Evolutionary conservation across 2,113 vertebrate species (phyloP).

Genomic region (Myotis brandtii): DNA sequence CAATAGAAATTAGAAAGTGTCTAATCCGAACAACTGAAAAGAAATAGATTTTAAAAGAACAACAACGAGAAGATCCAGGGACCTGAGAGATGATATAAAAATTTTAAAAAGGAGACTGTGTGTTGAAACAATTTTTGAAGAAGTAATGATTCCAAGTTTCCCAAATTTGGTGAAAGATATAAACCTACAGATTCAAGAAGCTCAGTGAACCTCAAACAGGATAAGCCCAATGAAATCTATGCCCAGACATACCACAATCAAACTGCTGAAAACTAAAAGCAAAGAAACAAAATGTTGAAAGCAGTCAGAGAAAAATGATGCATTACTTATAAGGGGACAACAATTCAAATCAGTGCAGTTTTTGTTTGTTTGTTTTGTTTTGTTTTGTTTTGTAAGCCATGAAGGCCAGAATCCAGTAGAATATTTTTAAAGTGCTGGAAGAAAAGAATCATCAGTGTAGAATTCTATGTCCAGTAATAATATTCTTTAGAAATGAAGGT

Average conservation of each 20-base stretch:
- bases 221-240: neutral
- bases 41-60: neutral
- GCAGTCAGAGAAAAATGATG: neutral
- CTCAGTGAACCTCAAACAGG: neutral
- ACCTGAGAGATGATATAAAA: neutral
- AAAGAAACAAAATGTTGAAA: neutral
- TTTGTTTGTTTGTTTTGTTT: neutral
- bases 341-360: neutral
- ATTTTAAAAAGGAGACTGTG: neutral
- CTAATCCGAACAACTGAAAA: neutral
- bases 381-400: neutral
- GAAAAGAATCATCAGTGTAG: neutral
- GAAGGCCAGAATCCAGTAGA: neutral
- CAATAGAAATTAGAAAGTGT: neutral
- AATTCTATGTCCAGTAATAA: neutral
- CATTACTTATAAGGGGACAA: neutral
- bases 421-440: neutral
- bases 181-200: neutral
- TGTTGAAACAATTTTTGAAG: neutral
- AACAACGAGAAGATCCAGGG: neutral
- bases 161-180: neutral
- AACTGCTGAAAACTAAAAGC: neutral
- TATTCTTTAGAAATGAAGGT: neutral
- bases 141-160: neutral
- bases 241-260: neutral